Conservation (phyloP, 2,797 vertebrate genomes). For the Danionella dracula region DNA sequence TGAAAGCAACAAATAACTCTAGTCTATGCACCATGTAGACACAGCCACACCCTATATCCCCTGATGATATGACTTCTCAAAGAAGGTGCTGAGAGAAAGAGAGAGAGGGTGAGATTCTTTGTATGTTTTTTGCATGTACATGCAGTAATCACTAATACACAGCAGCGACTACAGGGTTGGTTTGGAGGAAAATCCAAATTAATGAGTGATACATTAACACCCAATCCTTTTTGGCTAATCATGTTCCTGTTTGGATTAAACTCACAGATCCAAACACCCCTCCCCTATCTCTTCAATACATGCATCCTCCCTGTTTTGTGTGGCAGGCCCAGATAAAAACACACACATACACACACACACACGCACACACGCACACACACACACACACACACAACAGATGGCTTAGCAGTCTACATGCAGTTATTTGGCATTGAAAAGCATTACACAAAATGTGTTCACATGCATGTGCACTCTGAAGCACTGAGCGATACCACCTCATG, state of each 20-base stretch:
- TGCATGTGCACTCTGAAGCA: conserved; percentile 46
- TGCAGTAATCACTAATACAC: conserved; percentile 17
- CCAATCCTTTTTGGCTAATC: conserved; percentile 40
- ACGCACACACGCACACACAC: no score
- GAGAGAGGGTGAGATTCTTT: conserved; percentile 11
- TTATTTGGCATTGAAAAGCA: conserved; percentile 36
- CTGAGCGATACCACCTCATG: conserved; percentile 61
- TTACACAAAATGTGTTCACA: conserved; percentile 23
- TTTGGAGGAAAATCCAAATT: conserved; percentile 51
- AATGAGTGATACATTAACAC: conserved; percentile 41
- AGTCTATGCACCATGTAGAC: no score
- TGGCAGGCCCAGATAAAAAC: conserved; percentile 45
- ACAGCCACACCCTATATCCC: conserved; percentile 49
- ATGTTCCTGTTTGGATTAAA: conserved; percentile 38
- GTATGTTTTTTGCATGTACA: conserved; percentile 15
- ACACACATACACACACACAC: conserved; percentile 10
- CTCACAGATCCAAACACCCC: not conserved
- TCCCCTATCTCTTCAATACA: conserved; percentile 3
- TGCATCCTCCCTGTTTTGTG: conserved; percentile 44
- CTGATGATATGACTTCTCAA: conserved; percentile 46
- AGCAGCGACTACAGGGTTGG: not conserved
- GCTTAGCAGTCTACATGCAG: conserved; percentile 50
- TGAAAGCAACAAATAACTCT: no score
- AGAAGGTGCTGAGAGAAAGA: conserved; percentile 49
- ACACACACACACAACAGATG: conserved; percentile 63